Evolutionary conservation across 35 echinoderm and acorn worm genomes (phyloP).

Genomic region (Holothuria glaberrima): DNA sequence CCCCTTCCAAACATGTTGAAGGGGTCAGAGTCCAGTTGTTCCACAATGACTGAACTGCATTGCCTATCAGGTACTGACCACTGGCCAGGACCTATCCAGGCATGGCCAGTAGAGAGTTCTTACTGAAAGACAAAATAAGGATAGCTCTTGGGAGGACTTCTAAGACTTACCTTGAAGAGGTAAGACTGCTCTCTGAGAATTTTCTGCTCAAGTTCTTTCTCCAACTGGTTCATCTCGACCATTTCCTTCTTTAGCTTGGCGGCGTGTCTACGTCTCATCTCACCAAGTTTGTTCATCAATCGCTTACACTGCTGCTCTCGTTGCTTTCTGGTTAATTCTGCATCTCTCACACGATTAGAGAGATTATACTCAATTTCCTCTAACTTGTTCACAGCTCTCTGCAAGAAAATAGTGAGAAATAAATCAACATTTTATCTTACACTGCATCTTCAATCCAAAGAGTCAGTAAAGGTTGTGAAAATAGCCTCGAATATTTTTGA

Average conservation of each 20-base stretch:
- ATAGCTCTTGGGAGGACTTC: not conserved
- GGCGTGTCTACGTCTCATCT: constrained; percentile 75
- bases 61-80: too few species aligned
- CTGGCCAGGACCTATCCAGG: too few species aligned
- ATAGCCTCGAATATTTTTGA: too few species aligned
- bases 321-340: constrained; percentile 82
- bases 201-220: constrained; percentile 85
- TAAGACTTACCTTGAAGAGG: constrained; percentile 73
- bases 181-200: constrained; percentile 83
- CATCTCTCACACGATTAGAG: constrained; percentile 77
- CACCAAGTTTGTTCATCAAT: constrained; percentile 68
- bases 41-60: too few species aligned
- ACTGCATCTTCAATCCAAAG: too few species aligned
- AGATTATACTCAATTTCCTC: constrained; percentile 93
- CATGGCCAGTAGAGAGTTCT: too few species aligned
- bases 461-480: too few species aligned
- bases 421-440: not conserved
- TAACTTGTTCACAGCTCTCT: constrained; percentile 88
- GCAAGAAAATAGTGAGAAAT: not conserved
- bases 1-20: too few species aligned
- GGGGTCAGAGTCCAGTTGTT: too few species aligned
- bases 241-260: constrained; percentile 81
- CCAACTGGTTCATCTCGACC: constrained; percentile 69
- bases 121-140: too few species aligned
- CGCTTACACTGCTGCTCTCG: constrained; percentile 67